Conservation (phyloP, 2,797 vertebrate species). For the Dromococcyx pavoninus region DNA sequence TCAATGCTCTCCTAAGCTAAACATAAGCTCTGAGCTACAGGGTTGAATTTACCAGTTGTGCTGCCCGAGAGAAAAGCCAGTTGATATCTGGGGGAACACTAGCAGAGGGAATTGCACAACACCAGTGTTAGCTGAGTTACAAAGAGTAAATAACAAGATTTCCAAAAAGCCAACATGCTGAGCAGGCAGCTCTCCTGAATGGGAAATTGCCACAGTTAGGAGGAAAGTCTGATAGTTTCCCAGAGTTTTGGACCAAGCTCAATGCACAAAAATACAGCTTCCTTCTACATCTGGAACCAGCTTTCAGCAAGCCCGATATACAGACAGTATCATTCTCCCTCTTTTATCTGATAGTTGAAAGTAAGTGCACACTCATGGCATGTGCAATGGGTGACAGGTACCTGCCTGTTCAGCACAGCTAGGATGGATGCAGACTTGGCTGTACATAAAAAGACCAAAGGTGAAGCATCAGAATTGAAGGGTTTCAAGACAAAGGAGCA, state of each 20-base stretch:
- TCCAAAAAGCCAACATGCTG: neutral
- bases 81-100: neutral
- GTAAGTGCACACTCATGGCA: neutral
- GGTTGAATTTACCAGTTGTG: neutral
- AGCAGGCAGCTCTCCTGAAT: neutral
- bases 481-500: neutral
- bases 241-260: neutral
- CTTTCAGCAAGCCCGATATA: neutral
- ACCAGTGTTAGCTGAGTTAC: neutral
- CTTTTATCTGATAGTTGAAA: neutral
- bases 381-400: neutral
- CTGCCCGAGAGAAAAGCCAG: neutral
- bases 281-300: rapidly evolving
- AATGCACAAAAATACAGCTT: neutral
- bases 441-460: neutral
- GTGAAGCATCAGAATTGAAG: neutral
- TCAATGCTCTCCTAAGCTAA: neutral
- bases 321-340: neutral
- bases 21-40: neutral
- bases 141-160: neutral
- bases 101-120: neutral
- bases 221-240: neutral
- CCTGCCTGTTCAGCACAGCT: neutral
- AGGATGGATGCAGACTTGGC: neutral
- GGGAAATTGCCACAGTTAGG: neutral